Conservation (phyloP, 2,888 invertebrate genomes). For the Nemoura dubitans region DNA sequence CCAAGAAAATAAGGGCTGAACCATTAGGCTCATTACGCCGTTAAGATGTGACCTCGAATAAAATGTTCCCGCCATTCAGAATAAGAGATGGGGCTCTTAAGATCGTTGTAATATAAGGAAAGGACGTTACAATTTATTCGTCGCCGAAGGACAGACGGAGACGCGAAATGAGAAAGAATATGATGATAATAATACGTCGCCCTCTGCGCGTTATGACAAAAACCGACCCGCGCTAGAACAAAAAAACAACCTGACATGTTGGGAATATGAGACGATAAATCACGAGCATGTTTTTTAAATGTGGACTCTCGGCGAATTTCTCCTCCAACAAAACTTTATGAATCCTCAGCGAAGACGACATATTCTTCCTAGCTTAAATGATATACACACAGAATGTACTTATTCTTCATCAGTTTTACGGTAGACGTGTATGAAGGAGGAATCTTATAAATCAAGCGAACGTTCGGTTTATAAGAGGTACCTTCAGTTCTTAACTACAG, state of each 20-base stretch:
- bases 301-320: background rate
- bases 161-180: constrained; percentile 7
- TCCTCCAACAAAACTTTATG: background rate
- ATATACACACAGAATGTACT: background rate
- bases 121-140: background rate
- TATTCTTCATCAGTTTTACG: background rate
- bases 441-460: background rate
- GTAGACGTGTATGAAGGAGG: background rate
- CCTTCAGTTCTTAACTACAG: background rate
- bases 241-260: background rate
- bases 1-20: background rate
- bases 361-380: background rate
- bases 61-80: background rate
- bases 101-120: background rate
- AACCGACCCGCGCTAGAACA: background rate
- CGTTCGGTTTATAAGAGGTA: background rate
- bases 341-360: background rate
- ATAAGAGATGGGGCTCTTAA: background rate
- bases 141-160: background rate
- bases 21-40: background rate
- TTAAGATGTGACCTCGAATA: background rate
- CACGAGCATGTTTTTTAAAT: background rate
- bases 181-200: background rate
- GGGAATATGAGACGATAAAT: constrained; percentile 7
- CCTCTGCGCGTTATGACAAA: background rate